A percentile compares a stretch with the other conserved stretches of the same genome.
Conservation (phyloP, 2,888 invertebrate species). For the Rhingia campestris region DNA sequence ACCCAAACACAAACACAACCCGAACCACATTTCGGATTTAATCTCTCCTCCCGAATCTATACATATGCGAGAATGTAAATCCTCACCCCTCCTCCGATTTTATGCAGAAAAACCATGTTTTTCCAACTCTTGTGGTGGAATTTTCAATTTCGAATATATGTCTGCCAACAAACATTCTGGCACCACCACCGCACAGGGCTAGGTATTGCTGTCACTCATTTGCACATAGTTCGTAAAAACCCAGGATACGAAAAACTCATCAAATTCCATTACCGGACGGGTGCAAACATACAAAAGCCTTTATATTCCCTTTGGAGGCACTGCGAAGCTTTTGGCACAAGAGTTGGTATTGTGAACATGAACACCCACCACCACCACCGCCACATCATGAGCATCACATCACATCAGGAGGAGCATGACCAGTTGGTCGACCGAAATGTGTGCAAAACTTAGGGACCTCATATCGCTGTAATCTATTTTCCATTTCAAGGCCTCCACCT, state of each 20-base stretch:
- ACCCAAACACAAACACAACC: conserved; percentile 34
- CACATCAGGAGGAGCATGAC: conserved; percentile 4
- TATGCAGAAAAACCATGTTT: conserved; percentile 19
- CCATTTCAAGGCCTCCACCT: conserved; percentile 25
- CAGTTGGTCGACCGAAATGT: conserved; percentile 23
- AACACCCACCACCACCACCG: conserved; percentile 17
- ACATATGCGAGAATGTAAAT: conserved; percentile 6
- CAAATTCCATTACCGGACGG: conserved; percentile 65
- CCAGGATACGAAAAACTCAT: conserved; percentile 45
- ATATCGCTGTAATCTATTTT: conserved; percentile 60
- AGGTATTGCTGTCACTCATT: conserved; percentile 38
- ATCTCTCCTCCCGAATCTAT: conserved; percentile 9
- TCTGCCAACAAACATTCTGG: conserved; percentile 54
- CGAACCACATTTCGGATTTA: conserved; percentile 31
- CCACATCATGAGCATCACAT: conserved; percentile 13
- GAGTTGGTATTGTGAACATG: conserved; percentile 18
- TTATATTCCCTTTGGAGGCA: conserved; percentile 4
- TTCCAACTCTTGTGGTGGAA: conserved; percentile 58
- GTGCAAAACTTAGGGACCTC: conserved; percentile 58
- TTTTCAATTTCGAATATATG: conserved; percentile 72
- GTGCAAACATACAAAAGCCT: conserved; percentile 10
- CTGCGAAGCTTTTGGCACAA: conserved; percentile 21
- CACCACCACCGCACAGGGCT: neutral
- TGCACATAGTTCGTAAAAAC: conserved; percentile 19
- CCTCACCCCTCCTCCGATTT: conserved; percentile 7